Conservation (phyloP, 2,888 invertebrate species). For the Sesamia inferens region DNA sequence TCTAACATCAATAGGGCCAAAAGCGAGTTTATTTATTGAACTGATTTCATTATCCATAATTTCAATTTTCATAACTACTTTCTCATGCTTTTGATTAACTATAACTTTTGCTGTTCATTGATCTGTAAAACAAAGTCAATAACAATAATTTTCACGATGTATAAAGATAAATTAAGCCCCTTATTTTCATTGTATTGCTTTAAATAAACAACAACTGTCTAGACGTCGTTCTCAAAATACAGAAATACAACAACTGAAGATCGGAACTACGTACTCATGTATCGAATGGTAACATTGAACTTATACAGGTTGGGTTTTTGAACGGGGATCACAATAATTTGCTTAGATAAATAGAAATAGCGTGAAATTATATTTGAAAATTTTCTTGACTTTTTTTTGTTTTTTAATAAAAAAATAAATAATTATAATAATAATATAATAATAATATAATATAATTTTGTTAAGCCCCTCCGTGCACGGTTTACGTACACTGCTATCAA, state of each 20-base stretch:
- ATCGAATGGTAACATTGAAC: conserved; percentile 26
- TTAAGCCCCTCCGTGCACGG: too few species aligned
- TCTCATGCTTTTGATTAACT: too few species aligned
- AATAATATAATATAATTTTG: too few species aligned
- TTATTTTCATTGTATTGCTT: conserved; percentile 24
- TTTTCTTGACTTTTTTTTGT: too few species aligned
- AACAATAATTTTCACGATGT: conserved; percentile 9
- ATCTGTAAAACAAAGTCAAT: background rate
- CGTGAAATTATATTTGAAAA: background rate
- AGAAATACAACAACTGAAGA: conserved; percentile 22
- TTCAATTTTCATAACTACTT: background rate
- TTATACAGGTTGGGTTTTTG: conserved; percentile 9
- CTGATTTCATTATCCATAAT: background rate
- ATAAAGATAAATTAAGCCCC: conserved; percentile 11
- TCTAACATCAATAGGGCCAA: background rate
- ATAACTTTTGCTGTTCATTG: conserved; percentile 1
- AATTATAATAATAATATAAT: too few species aligned
- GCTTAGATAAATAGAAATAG: background rate
- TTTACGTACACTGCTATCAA: too few species aligned
- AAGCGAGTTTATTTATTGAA: background rate
- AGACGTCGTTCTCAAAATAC: conserved; percentile 39
- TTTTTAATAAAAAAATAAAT: too few species aligned
- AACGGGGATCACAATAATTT: background rate
- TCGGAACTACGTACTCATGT: conserved; percentile 24
- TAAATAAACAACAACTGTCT: conserved; percentile 35